Base-by-base conservation (phyloP, 2,888 invertebrate genomes). In the Callinectes sapidus region DNA sequence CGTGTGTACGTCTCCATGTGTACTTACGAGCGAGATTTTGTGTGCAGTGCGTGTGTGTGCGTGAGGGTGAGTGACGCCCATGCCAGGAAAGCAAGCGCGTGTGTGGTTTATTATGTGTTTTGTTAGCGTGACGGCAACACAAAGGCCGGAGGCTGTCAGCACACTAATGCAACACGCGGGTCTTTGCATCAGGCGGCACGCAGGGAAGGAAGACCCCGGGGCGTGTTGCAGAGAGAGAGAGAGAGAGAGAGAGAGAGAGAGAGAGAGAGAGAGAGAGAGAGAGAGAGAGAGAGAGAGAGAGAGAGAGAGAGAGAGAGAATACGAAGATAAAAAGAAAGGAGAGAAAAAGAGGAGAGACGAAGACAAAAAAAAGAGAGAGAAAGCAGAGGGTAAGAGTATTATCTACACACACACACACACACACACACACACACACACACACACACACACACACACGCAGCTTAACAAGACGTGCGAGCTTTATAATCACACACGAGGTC, bases 321-420 rank as follows among this genome's bases (percentile, higher is more conserved):
- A 28, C 1, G 3, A 71, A 71, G 10, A 71, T 10, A 71, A n/a
- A 10, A 28, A 71, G 42, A 6, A 42, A 2, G 6, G 42, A 42
- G 6, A 0, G 55, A 14, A 55, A n/a, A 23, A 5, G 23, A 2
- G n/a, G 23, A 71, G 18, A 71, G 13, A 14, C 10, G n/a, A 18
- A 71, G n/a, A 71, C 14, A 32, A 81, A 35, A 81, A 81, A 13
- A 81, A 81, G 35, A 35, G 18, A 16, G 14, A 5, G 81, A 8
- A 81, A 14, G 16, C 39, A 39, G n/a, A 8, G 35, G 14, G 35
- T 35, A 81, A 81, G 81, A 81, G 35, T 18, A 81, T 81, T 81
- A 81, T 71, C n/a, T 32, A 81, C 77, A 81, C 81, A 81, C 81
- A 81, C 81, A 81, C 81, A 81, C 81, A 81, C 71, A 71, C 71